Base-by-base conservation (phyloP, 2,888 invertebrate species). In the Neocrepidodera transversa region DNA sequence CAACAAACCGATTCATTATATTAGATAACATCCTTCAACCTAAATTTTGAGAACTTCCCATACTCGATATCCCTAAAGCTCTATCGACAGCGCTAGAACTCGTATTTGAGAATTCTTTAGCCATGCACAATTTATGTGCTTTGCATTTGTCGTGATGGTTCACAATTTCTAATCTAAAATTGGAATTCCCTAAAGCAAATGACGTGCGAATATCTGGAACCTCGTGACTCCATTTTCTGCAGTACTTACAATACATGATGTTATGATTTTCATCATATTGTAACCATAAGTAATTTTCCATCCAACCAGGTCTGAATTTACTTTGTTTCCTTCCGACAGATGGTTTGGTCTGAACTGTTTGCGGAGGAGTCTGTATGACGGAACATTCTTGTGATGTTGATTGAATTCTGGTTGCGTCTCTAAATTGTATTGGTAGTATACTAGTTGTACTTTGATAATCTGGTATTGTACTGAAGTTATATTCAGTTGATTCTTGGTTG, bases 101-200 rank as follows among this genome's bases (percentile, higher is more conserved):
- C 16, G 71, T 70, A 8, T 68, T 68, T 61, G 79, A 78, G 45
- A 76, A 75, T 68, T 85, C 84, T 71, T 81, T 82, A 20, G 80
- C 79, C 53, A 83, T 79, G 75, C 90, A 90, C 70, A 89, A 78
- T 68, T 86, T 84, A 76, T 90, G 90, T 26, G 89, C 89, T 77
- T 90, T 91, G 76, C 89, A 89, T 75, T 88, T 90, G 76, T 90
- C 87, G 74, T 90, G 90, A 77, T 90, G 90, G 76, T 90, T 90
- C 43, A 91, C 86, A 70, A 90, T 90, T 80, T 90, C 90, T 62
- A 90, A 81, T 51, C 90, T 83, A 79, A 90, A 90, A 78, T 90
- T 90, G 43, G 87, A 84, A 71, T 88, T 91, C 57, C 90, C 90
- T 71, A 87, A 87, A n/a, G 89, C 88, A 70, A 91, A 91, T 0